These are phyloP conservation scores for Melinopterus prodromus DNA, from an alignment of 2,888 invertebrate species.

Conservation along the genomic window DNA sequence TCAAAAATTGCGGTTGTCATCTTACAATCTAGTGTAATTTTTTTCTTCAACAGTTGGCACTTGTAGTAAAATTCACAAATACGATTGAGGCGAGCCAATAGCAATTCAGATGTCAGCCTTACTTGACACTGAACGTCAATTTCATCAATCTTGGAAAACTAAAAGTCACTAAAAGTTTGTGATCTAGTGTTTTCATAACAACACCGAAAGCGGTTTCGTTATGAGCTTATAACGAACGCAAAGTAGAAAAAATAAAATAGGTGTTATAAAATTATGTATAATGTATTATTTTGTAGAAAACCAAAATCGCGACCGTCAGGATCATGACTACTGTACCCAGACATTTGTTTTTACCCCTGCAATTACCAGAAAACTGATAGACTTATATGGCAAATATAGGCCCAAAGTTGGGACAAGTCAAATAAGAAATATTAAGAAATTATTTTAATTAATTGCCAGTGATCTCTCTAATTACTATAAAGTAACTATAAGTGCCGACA, in stretches of 20 bases:
- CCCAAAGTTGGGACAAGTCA: conserved; percentile 18
- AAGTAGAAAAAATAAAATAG: conserved; percentile 19
- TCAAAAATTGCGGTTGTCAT: too few species aligned
- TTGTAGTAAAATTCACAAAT: too few species aligned
- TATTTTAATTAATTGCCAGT: conserved; percentile 5
- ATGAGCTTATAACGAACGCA: too few species aligned
- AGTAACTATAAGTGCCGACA: conserved; percentile 14
- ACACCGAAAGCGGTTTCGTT: too few species aligned
- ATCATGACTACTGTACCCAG: conserved; percentile 12
- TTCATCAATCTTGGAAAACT: too few species aligned
- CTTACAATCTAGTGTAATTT: too few species aligned
- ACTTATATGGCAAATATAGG: conserved; percentile 13
- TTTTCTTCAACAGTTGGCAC: too few species aligned
- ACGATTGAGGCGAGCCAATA: too few species aligned
- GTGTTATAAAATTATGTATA: conserved; percentile 11
- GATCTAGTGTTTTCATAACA: too few species aligned
- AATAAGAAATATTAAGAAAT: conserved; percentile 25
- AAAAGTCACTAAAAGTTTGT: too few species aligned
- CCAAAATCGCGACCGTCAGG: neutral
- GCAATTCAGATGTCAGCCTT: too few species aligned
- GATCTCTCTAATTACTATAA: conserved; percentile 17
- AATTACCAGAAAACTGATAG: conserved; percentile 16
- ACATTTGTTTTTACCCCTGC: conserved; percentile 13
- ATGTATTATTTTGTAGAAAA: conserved; percentile 11
- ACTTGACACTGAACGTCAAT: too few species aligned